Conservation (phyloP, 2,797 vertebrate genomes). For the Gymnothorax reevesii region DNA sequence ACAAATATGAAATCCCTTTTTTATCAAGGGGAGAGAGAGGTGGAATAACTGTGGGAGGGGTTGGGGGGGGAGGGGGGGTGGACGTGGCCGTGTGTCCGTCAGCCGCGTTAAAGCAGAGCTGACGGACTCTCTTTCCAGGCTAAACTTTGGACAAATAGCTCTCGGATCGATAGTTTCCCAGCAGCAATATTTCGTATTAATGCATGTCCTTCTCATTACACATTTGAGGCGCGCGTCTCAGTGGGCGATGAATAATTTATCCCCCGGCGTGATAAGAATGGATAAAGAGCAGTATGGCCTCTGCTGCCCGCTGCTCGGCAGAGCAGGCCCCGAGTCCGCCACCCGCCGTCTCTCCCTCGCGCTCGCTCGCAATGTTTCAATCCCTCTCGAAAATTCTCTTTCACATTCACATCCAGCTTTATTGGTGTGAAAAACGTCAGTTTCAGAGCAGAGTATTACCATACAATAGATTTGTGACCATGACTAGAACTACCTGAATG, state of each 20-base stretch:
- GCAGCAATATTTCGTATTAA: slow-evolving; percentile 81
- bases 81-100: slow-evolving; percentile 42
- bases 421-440: neutral
- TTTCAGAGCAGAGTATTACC: neutral
- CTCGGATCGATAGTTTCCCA: slow-evolving; percentile 77
- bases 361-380: neutral
- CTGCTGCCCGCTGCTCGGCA: slow-evolving; percentile 24
- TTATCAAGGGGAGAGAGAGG: slow-evolving; percentile 32
- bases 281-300: slow-evolving; percentile 56
- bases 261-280: slow-evolving; percentile 62
- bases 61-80: slow-evolving; percentile 11
- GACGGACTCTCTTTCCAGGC: slow-evolving; percentile 60
- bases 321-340: slow-evolving; percentile 10
- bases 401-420: neutral
- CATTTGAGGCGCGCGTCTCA: slow-evolving; percentile 71
- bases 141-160: slow-evolving; percentile 75
- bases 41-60: slow-evolving; percentile 16
- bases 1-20: slow-evolving; percentile 33
- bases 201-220: slow-evolving; percentile 81
- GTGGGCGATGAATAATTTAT: slow-evolving; percentile 78
- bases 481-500: neutral
- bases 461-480: neutral
- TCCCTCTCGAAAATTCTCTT: slow-evolving; percentile 5
- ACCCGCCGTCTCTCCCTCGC: slow-evolving; percentile 4
- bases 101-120: slow-evolving; percentile 58